A percentile compares a stretch with the other conserved stretches of the same genome.
phyloP scores from a whole-genome alignment of 2,113 vertebrate genomes.

The Elephantulus edwardii region DNA sequence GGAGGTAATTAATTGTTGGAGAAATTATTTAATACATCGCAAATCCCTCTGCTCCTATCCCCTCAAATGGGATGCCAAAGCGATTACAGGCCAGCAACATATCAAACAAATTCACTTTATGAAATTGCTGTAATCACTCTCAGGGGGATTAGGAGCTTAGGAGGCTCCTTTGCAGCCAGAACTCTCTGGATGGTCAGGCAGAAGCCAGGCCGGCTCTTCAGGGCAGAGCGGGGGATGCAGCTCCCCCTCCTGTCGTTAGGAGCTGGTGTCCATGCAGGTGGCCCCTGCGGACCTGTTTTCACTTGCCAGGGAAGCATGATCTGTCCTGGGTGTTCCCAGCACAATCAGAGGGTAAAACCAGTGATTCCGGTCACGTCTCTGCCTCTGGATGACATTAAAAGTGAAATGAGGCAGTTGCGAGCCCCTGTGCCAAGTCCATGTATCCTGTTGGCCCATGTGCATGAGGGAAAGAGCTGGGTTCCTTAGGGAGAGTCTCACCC shows the following conservation, averaged over 20 bases:
- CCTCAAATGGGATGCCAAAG: constrained; percentile 75
- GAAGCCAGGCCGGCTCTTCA: constrained; percentile 4
- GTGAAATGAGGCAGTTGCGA: background rate
- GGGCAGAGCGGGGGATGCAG: background rate
- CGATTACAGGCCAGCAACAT: constrained; percentile 79
- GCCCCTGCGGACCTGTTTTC: background rate
- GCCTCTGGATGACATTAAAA: background rate
- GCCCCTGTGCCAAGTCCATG: accelerated
- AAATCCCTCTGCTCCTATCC: constrained; percentile 80
- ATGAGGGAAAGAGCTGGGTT: accelerated
- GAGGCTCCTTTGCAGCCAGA: constrained; percentile 15
- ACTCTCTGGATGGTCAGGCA: background rate
- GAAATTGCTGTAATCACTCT: constrained; percentile 80
- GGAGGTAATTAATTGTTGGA: constrained; percentile 55
- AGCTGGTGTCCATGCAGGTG: background rate
- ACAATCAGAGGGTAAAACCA: accelerated
- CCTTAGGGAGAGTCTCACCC: background rate
- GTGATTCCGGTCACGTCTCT: background rate
- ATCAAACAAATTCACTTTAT: constrained; percentile 82
- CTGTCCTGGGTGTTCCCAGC: background rate
- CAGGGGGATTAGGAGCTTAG: constrained; percentile 76
- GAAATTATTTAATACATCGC: constrained; percentile 72
- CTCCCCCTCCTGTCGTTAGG: background rate
- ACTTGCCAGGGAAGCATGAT: background rate
- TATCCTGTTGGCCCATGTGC: background rate